phyloP scores from a whole-genome alignment of 2,797 vertebrate genomes.

The Danio albolineatus region DNA sequence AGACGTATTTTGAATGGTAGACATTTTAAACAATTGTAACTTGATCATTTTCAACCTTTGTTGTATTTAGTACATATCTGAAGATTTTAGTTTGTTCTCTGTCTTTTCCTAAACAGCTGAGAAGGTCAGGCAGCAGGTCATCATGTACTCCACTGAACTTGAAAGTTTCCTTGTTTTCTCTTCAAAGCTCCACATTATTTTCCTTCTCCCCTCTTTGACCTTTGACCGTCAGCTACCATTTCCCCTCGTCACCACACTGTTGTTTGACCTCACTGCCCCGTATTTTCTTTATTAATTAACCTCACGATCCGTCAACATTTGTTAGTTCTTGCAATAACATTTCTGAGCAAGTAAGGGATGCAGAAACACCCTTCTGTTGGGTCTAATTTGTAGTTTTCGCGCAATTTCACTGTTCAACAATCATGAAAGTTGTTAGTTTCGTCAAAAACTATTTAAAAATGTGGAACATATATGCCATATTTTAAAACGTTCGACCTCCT shows the following conservation, averaged over 20 bases:
- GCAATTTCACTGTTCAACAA: neutral
- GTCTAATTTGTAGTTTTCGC: slow-evolving; percentile 17
- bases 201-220: slow-evolving; percentile 33
- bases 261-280: slow-evolving; percentile 65
- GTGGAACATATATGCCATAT: too few species aligned
- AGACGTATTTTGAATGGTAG: neutral
- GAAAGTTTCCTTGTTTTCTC: slow-evolving; percentile 67
- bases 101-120: neutral
- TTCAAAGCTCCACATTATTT: slow-evolving; percentile 40
- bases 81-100: neutral
- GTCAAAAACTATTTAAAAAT: neutral
- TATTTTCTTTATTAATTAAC: slow-evolving; percentile 79
- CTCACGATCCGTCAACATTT: slow-evolving; percentile 76
- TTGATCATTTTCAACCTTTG: neutral
- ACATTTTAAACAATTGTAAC: neutral
- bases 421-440: neutral
- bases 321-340: slow-evolving; percentile 71
- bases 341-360: neutral
- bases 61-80: neutral
- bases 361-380: neutral
- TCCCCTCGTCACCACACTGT: slow-evolving; percentile 39
- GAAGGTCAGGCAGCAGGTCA: neutral
- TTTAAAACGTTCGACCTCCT: too few species aligned
- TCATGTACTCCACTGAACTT: slow-evolving; percentile 66
- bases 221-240: slow-evolving; percentile 39